These are phyloP conservation scores for Orthosia cruda DNA, from an alignment of 2,888 invertebrate genomes.

Conservation along the genomic window DNA sequence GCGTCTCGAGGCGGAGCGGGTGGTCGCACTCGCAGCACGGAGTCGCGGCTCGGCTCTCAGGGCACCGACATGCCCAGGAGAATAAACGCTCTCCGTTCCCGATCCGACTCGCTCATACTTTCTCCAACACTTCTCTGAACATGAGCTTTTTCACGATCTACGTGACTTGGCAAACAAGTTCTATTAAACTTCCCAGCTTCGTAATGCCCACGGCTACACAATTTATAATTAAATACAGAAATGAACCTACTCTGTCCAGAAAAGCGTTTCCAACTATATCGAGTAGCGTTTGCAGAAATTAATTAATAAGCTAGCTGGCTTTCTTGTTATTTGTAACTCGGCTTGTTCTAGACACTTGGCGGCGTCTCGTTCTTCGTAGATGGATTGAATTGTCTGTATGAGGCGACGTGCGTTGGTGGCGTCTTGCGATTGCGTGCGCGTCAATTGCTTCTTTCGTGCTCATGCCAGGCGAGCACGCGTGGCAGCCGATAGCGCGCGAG, in stretches of 20 bases:
- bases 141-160: conserved; percentile 68
- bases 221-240: conserved; percentile 59
- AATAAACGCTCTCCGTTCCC: no score
- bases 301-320: conserved; percentile 80
- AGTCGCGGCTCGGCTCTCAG: no score
- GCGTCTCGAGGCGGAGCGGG: no score
- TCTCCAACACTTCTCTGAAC: conserved; percentile 84
- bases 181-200: conserved; percentile 56
- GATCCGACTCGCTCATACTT: conserved; percentile 85
- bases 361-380: conserved; percentile 80
- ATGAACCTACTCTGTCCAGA: conserved; percentile 83
- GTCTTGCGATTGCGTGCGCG: conserved; percentile 82
- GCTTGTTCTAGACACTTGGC: conserved; percentile 85
- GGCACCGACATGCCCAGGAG: no score
- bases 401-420: conserved; percentile 83
- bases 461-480: conserved; percentile 80
- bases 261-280: conserved; percentile 84
- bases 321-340: conserved; percentile 86
- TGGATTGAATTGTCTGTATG: conserved; percentile 74
- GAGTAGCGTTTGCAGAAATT: conserved; percentile 82
- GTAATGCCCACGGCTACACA: conserved; percentile 58
- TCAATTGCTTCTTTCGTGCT: conserved; percentile 81
- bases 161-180: conserved; percentile 72
- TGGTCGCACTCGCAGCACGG: no score
- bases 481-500: conserved; percentile 79